These are phyloP conservation scores for Marcusenius ussheri DNA, from an alignment of 2,113 vertebrate genomes.

Conservation along the genomic window DNA sequence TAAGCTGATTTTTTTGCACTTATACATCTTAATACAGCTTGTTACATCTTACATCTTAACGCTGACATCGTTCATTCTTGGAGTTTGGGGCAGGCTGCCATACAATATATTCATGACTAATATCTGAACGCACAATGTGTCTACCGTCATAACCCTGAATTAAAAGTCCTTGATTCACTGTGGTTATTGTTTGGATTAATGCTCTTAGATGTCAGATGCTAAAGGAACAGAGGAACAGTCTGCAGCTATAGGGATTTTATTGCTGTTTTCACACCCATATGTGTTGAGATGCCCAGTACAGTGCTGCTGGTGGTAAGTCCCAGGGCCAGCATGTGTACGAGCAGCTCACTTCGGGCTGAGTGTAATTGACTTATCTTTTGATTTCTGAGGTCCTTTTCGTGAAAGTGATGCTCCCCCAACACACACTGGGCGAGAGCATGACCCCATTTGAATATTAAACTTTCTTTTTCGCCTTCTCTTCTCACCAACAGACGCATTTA, in stretches of 20 bases:
- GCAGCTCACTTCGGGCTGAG: constrained; percentile 19
- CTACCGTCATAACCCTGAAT: not conserved
- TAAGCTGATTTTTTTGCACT: constrained; percentile 27
- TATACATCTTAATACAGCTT: constrained; percentile 34
- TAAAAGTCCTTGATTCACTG: not conserved
- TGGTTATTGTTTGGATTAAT: constrained; percentile 32
- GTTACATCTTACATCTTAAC: constrained; percentile 34
- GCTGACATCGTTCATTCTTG: constrained; percentile 31
- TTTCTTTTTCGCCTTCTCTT: constrained; percentile 37
- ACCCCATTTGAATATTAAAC: constrained; percentile 29
- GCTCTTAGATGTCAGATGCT: not conserved
- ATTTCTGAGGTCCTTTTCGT: not conserved
- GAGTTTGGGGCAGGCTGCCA: not conserved
- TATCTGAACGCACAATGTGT: not conserved
- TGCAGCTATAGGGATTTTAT: constrained; percentile 31
- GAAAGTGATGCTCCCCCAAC: constrained; percentile 16
- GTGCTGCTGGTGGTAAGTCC: not conserved
- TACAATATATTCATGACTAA: not conserved
- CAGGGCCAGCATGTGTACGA: not conserved
- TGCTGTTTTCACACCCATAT: not conserved
- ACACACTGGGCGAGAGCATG: constrained; percentile 27
- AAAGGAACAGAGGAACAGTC: constrained; percentile 30
- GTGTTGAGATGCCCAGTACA: not conserved
- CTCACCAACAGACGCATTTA: constrained; percentile 83
- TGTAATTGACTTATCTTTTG: constrained; percentile 18